Evolutionary conservation across 1,140 invertebrate genomes (phyloP), one percentile per base, ranked within the genome.

Genomic region (Sarcophaga bullata): DNA sequence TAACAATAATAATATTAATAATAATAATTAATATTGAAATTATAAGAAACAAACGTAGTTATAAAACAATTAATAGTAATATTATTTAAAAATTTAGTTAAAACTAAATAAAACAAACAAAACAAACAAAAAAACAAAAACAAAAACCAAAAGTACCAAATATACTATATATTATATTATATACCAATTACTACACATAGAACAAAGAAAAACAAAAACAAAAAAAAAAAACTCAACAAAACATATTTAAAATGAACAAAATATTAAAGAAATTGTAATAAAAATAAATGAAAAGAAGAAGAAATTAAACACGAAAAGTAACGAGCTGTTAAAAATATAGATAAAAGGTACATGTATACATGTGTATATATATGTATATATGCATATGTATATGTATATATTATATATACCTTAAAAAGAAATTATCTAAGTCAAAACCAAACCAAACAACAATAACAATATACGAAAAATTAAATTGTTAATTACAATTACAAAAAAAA

Each of bases 21-120:
- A 82, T 52, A 75, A n/a, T 37, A 37, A 37, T 37, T 82, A 52
- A 58, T 19, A 81, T 73, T 81, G 37, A 82, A 80, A 83, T 46
- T 82, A 85, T 85, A 87, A 81, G 72, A 81, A 89, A 87, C 88
- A 88, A 89, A 89, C 87, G 87, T 89, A 89, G 89, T 89, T 89
- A 89, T 37, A 37, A 37, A 37, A 37, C 25, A 37, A 37, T 37
- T 37, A 72, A 72, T 72, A 17, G 62, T 19, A 72, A n/a, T 19
- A 72, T 19, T 72, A 72, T 72, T 72, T 72, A 25, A 72, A 25
- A 25, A 62, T 13, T 7, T 17, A 78, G 25, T 25, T 50, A 78
- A 52, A 78, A n/a, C 50, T 49, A 47, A 75, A 75, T 48, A 75
- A n/a, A 8, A 76, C 50, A 4, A 17, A 37, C n/a, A 81, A 46